Percentiles rank a stretch among this genome's conserved stretches.
phyloP scores from a whole-genome alignment of 1,140 invertebrate species.

The Pseudomyrmex pallidus region DNA sequence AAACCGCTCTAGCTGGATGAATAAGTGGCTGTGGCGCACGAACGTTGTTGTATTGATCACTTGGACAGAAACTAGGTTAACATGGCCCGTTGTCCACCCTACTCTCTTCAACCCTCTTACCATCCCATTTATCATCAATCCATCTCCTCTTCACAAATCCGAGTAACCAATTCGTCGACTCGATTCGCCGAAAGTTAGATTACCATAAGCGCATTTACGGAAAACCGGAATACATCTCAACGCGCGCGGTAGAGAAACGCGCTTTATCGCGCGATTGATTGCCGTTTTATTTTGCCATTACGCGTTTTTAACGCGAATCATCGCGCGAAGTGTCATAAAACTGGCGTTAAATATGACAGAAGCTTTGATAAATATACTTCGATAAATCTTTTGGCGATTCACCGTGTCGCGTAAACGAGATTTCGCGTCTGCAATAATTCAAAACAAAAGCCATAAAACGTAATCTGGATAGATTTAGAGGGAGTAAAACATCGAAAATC shows the following conservation, averaged over 20 bases:
- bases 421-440: slow-evolving; percentile 30
- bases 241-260: neutral
- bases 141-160: slow-evolving; percentile 69
- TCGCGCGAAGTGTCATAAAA: too few species aligned
- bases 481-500: neutral
- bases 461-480: neutral
- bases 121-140: slow-evolving; percentile 69
- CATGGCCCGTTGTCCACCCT: slow-evolving; percentile 67
- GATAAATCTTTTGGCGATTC: slow-evolving; percentile 32
- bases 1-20: slow-evolving; percentile 68
- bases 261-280: slow-evolving; percentile 16
- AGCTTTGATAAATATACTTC: neutral
- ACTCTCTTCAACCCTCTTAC: slow-evolving; percentile 67
- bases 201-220: slow-evolving; percentile 47
- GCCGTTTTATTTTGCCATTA: slow-evolving; percentile 8
- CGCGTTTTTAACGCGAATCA: too few species aligned
- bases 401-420: neutral
- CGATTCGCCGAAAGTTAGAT: slow-evolving; percentile 31
- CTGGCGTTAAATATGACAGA: too few species aligned
- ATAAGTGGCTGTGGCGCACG: slow-evolving; percentile 74
- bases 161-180: slow-evolving; percentile 59
- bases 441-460: neutral
- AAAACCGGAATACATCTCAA: slow-evolving; percentile 31
- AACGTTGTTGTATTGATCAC: slow-evolving; percentile 78
- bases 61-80: slow-evolving; percentile 79